Evolutionary conservation across 1,140 invertebrate genomes (phyloP).

Genomic region (Hormaphis cornu): DNA sequence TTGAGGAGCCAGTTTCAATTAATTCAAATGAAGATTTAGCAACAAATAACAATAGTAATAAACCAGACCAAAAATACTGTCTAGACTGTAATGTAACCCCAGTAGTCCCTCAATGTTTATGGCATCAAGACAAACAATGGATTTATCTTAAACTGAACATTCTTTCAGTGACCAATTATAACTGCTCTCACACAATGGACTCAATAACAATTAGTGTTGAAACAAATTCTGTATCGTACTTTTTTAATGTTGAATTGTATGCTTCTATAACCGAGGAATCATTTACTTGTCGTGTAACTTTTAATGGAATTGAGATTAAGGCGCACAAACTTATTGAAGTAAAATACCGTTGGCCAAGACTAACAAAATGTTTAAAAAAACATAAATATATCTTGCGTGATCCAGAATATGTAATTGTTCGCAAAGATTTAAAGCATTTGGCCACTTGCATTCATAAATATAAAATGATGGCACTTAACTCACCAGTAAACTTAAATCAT

Average conservation of each 20-base stretch:
- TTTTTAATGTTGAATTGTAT: background rate
- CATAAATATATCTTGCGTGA: constrained; percentile 20
- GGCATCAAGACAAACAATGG: constrained; percentile 7
- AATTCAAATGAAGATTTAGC: background rate
- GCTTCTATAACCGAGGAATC: background rate
- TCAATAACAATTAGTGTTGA: background rate
- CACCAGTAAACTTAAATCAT: background rate
- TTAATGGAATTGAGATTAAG: constrained; percentile 5
- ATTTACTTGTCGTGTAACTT: background rate
- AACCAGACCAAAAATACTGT: background rate
- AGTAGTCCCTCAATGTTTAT: background rate
- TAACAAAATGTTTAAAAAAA: constrained; percentile 3
- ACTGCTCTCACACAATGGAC: background rate
- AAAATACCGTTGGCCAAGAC: constrained; percentile 2
- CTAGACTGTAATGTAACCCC: background rate
- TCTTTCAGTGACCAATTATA: background rate
- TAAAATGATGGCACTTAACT: background rate
- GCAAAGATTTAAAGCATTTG: background rate
- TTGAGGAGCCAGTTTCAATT: no score
- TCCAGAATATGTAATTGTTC: background rate
- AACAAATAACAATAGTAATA: background rate
- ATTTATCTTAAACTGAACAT: constrained; percentile 11
- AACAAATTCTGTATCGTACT: constrained; percentile 7
- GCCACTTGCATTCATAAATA: background rate
- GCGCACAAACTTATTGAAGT: background rate